phyloP scores from a whole-genome alignment of 2,888 invertebrate genomes.

The Lithosia quadra region DNA sequence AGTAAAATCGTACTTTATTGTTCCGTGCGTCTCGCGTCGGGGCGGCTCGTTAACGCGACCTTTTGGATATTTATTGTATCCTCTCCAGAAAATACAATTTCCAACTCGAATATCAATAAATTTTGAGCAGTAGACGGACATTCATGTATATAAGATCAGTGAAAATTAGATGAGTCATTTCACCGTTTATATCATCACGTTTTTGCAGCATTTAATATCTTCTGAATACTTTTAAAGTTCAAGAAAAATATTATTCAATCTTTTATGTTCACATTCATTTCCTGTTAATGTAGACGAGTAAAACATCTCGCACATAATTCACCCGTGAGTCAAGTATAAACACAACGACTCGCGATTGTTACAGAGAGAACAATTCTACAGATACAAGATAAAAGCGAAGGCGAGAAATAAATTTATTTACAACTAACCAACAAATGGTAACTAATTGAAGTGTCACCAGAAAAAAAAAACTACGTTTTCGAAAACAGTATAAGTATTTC shows the following conservation, averaged over 20 bases:
- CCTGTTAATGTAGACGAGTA: conserved; percentile 45
- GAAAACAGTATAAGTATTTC: background rate
- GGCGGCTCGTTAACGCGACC: conserved; percentile 84
- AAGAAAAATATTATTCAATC: conserved; percentile 14
- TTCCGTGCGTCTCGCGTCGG: conserved; percentile 77
- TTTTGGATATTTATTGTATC: conserved; percentile 85
- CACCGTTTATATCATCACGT: background rate
- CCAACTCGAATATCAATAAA: conserved; percentile 79
- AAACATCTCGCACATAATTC: conserved; percentile 62
- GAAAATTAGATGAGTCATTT: conserved; percentile 39
- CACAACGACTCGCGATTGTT: conserved; percentile 73
- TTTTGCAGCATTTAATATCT: background rate
- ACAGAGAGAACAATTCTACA: conserved; percentile 76
- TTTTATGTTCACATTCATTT: conserved; percentile 39
- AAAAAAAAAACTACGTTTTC: conserved; percentile 8
- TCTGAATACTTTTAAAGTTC: background rate
- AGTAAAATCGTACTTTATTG: conserved; percentile 81
- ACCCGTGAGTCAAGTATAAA: conserved; percentile 68
- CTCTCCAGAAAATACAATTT: conserved; percentile 84
- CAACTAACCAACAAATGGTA: conserved; percentile 71
- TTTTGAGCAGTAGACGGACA: conserved; percentile 67
- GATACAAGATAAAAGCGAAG: conserved; percentile 80
- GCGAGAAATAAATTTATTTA: conserved; percentile 79
- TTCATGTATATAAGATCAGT: conserved; percentile 51
- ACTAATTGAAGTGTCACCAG: conserved; percentile 77